phyloP scores from a whole-genome alignment of 2,888 invertebrate species.

The Stenurella melanura region DNA sequence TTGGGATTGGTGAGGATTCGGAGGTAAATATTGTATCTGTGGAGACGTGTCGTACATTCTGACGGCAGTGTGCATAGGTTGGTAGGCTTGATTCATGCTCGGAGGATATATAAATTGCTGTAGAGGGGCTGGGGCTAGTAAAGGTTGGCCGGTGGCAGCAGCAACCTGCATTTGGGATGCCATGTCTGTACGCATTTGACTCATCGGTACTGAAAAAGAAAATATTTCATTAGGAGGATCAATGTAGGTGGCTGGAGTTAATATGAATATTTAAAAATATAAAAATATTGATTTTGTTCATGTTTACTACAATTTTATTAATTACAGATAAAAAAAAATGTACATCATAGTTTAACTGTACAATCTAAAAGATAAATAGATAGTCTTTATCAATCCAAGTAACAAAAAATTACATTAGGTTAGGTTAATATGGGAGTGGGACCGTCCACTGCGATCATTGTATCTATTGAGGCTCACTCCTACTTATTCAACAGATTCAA shows the following conservation, averaged over 20 bases:
- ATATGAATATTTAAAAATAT: background rate
- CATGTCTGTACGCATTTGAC: slow-evolving; percentile 75
- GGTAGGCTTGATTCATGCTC: slow-evolving; percentile 70
- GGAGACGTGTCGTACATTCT: slow-evolving; percentile 80
- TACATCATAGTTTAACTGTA: too few species aligned
- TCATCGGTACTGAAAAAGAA: slow-evolving; percentile 73
- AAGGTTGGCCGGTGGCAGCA: slow-evolving; percentile 88
- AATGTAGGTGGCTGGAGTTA: too few species aligned
- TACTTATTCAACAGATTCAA: too few species aligned
- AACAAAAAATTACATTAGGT: too few species aligned
- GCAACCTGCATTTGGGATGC: slow-evolving; percentile 88
- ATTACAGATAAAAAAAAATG: too few species aligned
- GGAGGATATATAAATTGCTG: slow-evolving; percentile 75
- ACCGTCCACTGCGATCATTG: too few species aligned
- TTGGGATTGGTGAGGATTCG: slow-evolving; percentile 74
- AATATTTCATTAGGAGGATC: background rate
- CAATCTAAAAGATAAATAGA: too few species aligned
- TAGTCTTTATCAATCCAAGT: too few species aligned
- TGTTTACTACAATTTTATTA: background rate
- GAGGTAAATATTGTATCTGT: slow-evolving; percentile 67
- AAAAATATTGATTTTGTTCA: background rate
- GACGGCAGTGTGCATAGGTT: slow-evolving; percentile 73
- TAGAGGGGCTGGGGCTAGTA: slow-evolving; percentile 87
- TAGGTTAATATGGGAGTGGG: too few species aligned
- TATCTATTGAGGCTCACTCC: too few species aligned